Conservation (phyloP, 1,140 invertebrate genomes). For the Tetramorium alpestre region DNA sequence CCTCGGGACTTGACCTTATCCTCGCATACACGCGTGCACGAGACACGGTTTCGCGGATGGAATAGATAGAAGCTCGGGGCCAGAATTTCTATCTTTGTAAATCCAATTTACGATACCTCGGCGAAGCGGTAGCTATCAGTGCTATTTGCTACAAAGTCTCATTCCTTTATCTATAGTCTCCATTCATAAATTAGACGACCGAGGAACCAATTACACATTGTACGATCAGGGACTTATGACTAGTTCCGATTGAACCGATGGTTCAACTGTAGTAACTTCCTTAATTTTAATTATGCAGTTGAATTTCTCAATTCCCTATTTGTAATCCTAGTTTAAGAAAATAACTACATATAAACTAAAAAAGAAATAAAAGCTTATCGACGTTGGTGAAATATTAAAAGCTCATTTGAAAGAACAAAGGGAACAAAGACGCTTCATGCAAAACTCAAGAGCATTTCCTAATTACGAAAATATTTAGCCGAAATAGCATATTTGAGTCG, state of each 20-base stretch:
- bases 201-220: conserved; percentile 8
- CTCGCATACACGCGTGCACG: not conserved
- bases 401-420: not conserved
- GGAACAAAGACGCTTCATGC: not conserved
- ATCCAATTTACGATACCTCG: conserved; percentile 39
- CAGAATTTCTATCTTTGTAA: conserved; percentile 29
- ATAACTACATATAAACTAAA: not conserved
- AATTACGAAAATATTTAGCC: not conserved
- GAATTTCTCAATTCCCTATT: not conserved
- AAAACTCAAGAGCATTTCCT: not conserved
- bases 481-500: not conserved
- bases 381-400: not conserved
- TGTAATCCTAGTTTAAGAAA: not conserved
- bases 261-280: not conserved
- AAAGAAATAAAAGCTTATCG: not conserved
- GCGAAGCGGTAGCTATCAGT: not conserved
- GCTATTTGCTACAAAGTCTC: not conserved
- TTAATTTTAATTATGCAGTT: not conserved
- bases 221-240: conserved; percentile 7
- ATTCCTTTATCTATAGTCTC: not conserved
- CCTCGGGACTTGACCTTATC: conserved; percentile 19
- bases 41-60: not conserved
- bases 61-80: conserved; percentile 11
- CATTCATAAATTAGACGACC: conserved; percentile 8
- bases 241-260: not conserved